Percentiles rank a stretch among this genome's conserved stretches.
Evolutionary conservation across 2,888 invertebrate species (phyloP).

Genomic region (Brassicogethes aeneus): DNA sequence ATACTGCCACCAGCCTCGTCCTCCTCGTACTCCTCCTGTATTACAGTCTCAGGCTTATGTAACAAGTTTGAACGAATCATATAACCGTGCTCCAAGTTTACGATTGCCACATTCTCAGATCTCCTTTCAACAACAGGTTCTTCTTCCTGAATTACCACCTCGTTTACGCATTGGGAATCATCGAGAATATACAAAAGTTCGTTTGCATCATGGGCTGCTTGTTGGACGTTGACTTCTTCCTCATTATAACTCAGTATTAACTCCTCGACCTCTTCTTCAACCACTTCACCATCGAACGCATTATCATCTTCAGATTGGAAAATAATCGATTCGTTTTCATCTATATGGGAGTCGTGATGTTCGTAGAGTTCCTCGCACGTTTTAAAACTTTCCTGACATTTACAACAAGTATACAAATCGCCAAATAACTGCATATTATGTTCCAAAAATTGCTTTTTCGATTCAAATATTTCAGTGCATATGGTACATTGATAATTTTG

Average conservation of each 20-base stretch:
- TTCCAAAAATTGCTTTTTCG: constrained; percentile 29
- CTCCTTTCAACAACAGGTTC: constrained; percentile 10
- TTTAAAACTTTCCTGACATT: constrained; percentile 29
- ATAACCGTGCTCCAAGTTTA: constrained; percentile 37
- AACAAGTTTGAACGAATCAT: constrained; percentile 27
- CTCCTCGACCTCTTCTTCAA: constrained; percentile 19
- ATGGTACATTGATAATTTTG: constrained; percentile 34
- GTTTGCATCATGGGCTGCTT: constrained; percentile 19
- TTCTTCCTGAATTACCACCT: constrained; percentile 34
- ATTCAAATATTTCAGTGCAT: constrained; percentile 30
- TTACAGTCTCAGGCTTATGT: constrained; percentile 3
- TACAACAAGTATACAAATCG: constrained; percentile 32
- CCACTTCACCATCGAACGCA: constrained; percentile 8
- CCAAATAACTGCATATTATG: constrained; percentile 32
- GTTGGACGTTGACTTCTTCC: constrained; percentile 23
- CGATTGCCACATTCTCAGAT: constrained; percentile 25
- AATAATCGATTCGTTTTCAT: constrained; percentile 12
- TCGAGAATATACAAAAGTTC: constrained; percentile 36
- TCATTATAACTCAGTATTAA: constrained; percentile 24
- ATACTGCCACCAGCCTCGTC: constrained; percentile 1
- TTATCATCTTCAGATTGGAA: constrained; percentile 6
- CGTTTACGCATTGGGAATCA: constrained; percentile 32
- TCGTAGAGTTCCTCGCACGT: constrained; percentile 30
- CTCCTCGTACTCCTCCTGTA: constrained; percentile 18
- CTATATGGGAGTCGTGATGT: constrained; percentile 33